These are phyloP conservation scores for Gadopsis marmoratus DNA, from an alignment of 2,797 vertebrate species.

Conservation along the genomic window DNA sequence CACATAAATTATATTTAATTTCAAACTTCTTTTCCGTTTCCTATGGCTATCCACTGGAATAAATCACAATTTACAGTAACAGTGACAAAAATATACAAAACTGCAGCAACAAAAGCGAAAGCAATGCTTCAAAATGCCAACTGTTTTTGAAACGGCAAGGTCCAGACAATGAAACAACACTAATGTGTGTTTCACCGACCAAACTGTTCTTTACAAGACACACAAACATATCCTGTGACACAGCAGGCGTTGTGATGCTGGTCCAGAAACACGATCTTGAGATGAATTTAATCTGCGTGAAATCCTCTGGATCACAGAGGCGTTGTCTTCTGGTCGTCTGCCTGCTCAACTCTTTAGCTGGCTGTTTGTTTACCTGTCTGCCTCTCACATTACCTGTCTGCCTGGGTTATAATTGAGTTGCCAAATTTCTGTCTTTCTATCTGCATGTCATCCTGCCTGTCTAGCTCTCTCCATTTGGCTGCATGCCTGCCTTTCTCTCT, in stretches of 20 bases:
- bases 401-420: slow-evolving; percentile 25
- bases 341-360: slow-evolving; percentile 40
- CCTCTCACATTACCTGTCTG: slow-evolving; percentile 27
- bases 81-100: slow-evolving; percentile 1
- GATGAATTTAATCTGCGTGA: slow-evolving; percentile 56
- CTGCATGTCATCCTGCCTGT: slow-evolving; percentile 7
- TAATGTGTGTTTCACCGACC: slow-evolving; percentile 27
- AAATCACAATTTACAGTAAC: not conserved
- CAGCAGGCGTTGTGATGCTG: slow-evolving; percentile 18
- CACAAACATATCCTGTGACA: slow-evolving; percentile 12
- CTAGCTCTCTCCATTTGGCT: slow-evolving; percentile 4
- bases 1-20: not conserved
- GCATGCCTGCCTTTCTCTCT: not conserved
- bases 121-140: not conserved
- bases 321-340: slow-evolving; percentile 33
- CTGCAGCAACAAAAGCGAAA: not conserved
- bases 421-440: slow-evolving; percentile 13
- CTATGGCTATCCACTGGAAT: not conserved
- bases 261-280: slow-evolving; percentile 41
- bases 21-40: not conserved
- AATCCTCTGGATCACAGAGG: slow-evolving; percentile 44
- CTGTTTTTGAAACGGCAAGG: not conserved
- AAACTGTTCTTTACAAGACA: not conserved
- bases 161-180: slow-evolving; percentile 12
- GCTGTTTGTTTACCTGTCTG: slow-evolving; percentile 35